Base-by-base conservation (phyloP, 2,888 invertebrate genomes). In the Chrysopilus asiliformis region DNA sequence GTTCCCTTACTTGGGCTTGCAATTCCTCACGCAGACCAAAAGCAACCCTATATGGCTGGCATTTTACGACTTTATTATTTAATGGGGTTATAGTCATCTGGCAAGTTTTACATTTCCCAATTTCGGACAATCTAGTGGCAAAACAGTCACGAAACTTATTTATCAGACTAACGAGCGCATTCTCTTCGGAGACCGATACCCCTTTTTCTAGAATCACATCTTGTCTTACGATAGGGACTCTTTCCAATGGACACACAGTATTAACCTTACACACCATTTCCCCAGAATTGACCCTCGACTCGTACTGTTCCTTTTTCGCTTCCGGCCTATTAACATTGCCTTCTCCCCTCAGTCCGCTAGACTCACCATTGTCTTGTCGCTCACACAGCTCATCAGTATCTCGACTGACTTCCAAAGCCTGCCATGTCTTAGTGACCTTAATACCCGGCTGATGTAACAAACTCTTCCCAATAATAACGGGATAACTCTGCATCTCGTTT, bases 1-100 rank as follows among this genome's bases (percentile, higher is more conserved):
- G 28, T n/a, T 35, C 28, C 6, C 20, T 9, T 10, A 28, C 27
- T 3, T 26, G 25, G 9, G 4, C 16, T n/a, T 35, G 12, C n/a
- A 33, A 5, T 17, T 10, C 20, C 8, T 8, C 8, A 10, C 14
- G 12, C 10, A 17, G 26, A 14, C 10, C 14, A 8, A 17, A 29
- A 10, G 29, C 6, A 13, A 35, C 12, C 19, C 14, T 27, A 18
- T 35, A 35, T 17, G 35, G 35, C 7, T 24, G 28, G 20, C 28
- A 28, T 15, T 17, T 9, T 19, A 35, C 20, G 12, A 18, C 5
- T 29, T 28, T n/a, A 20, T 18, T 22, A 9, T 22, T 22, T 10
- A 9, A 9, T 9, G 10, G 24, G 8, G 8, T 22, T 22, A 22
- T 22, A 10, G 8, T 10, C 24, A 22, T 22, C 24, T 9, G 8